These are phyloP conservation scores for Epizoanthus scotinus DNA, from an alignment of 92 coral and sea anemone species.

Conservation along the genomic window DNA sequence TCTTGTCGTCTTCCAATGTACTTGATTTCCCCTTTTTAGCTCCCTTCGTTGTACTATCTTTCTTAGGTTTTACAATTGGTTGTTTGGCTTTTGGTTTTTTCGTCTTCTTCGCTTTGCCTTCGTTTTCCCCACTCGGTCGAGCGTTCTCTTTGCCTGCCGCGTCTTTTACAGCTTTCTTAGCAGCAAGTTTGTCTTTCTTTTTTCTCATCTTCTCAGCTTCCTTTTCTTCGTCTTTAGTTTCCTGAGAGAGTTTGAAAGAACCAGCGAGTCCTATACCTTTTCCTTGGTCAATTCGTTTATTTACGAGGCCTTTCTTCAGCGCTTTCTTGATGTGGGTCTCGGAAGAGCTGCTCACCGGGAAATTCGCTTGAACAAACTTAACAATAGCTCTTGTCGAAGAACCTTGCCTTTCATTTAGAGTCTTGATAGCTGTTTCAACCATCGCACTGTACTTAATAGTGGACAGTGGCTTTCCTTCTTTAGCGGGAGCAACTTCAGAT, in stretches of 20 bases:
- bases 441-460: conserved; percentile 78
- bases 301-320: conserved; percentile 62
- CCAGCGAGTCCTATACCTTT: conserved; percentile 90
- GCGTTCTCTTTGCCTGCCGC: conserved; percentile 29
- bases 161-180: conserved; percentile 21
- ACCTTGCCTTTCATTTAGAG: conserved; percentile 81
- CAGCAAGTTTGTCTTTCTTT: conserved; percentile 38
- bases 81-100: conserved; percentile 2
- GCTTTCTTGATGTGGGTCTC: conserved; percentile 69
- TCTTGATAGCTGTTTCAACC: conserved; percentile 82
- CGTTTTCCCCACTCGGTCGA: neutral
- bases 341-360: conserved; percentile 60
- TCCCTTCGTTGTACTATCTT: neutral
- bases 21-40: conserved; percentile 6
- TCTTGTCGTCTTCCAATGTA: conserved; percentile 22
- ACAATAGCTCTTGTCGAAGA: conserved; percentile 83
- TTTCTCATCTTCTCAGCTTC: conserved; percentile 50
- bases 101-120: conserved; percentile 24
- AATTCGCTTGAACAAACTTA: conserved; percentile 74
- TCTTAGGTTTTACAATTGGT: neutral
- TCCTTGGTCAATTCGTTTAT: conserved; percentile 72
- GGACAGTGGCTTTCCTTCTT: conserved; percentile 49
- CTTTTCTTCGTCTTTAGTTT: conserved; percentile 74
- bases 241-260: conserved; percentile 75
- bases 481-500: conserved; percentile 25